Base-by-base conservation (phyloP, 2,888 invertebrate species). In the Esperia sulphurella region DNA sequence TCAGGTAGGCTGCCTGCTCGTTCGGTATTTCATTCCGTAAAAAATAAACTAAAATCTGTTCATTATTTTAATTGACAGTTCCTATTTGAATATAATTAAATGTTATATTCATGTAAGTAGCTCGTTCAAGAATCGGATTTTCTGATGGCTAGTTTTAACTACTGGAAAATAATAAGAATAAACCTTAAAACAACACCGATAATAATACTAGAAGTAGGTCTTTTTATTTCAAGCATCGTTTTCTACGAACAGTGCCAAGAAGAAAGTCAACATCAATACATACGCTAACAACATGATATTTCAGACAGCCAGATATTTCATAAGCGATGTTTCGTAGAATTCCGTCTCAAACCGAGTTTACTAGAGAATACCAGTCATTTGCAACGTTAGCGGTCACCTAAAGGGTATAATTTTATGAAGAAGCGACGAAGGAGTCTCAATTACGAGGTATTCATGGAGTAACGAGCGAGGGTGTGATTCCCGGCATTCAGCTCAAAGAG, bases 361-460 rank as follows among this genome's bases (percentile, higher is more conserved):
- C 37, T 35, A 35, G 10, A 9, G 35, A 35, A n/a, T n/a, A 35
- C n/a, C 5, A 35, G 35, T 61, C 58, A 59, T 58, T 65, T 65
- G 59, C 51, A 48, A 39, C 46, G 50, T 52, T 49, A 51, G 65
- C 55, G 71, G 70, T 70, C 68, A 73, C 64, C 54, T 51, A 64
- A 69, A 67, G 63, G 58, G 58, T 61, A 61, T 68, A 67, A 75
- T 75, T 74, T 74, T 60, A 58, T 63, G 62, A 73, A 75, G 69
- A 68, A 66, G 62, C 58, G 59, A 37, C 58, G 64, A 66, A 71
- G 65, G 60, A 67, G 67, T 63, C 71, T 79, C 74, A 79, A 79
- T 84, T 80, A 78, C 75, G 66, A 51, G 50, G 71, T 64, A 79
- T 83, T 83, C 83, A 81, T 54, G 52, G 52, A 52, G 62, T 76